Conservation (phyloP, 2,888 invertebrate species). For the Megalurothrips usitatus region DNA sequence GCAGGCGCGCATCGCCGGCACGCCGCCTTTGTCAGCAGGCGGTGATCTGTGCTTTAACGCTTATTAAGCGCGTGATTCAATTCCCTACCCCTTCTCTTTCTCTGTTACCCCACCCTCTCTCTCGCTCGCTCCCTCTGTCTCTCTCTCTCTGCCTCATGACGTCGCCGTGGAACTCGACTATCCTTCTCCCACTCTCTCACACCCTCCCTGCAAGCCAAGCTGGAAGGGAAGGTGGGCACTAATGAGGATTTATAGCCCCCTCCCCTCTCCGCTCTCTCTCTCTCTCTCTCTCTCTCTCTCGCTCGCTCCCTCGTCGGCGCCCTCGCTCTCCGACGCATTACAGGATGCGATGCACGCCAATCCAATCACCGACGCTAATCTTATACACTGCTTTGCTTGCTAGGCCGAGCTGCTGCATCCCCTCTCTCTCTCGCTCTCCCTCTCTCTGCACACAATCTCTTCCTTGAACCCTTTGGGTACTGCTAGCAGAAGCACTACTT, state of each 20-base stretch:
- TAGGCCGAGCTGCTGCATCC: too few species aligned
- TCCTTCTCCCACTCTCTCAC: neutral
- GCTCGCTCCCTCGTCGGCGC: neutral
- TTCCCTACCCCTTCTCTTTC: neutral
- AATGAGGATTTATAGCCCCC: slow-evolving; percentile 10
- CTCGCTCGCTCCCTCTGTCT: too few species aligned
- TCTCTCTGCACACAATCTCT: too few species aligned
- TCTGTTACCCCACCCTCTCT: too few species aligned
- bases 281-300: neutral
- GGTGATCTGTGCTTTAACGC: slow-evolving; percentile 18
- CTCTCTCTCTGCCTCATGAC: too few species aligned
- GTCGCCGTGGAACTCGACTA: too few species aligned
- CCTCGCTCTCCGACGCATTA: neutral
- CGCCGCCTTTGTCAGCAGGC: neutral
- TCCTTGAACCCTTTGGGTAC: too few species aligned
- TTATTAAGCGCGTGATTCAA: slow-evolving; percentile 21
- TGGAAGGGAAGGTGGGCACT: neutral
- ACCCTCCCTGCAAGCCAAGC: too few species aligned
- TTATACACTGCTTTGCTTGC: neutral
- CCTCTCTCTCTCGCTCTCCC: too few species aligned
- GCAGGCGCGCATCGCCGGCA: too few species aligned
- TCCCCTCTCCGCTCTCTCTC: neutral
- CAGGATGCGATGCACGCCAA: slow-evolving; percentile 8
- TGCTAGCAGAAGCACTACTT: too few species aligned
- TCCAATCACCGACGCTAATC: slow-evolving; percentile 18